Percentiles rank a stretch among this genome's conserved stretches.
These are phyloP conservation scores for Oxyscelio sp. DNA, from an alignment of 2,888 invertebrate genomes.

Conservation along the genomic window DNA sequence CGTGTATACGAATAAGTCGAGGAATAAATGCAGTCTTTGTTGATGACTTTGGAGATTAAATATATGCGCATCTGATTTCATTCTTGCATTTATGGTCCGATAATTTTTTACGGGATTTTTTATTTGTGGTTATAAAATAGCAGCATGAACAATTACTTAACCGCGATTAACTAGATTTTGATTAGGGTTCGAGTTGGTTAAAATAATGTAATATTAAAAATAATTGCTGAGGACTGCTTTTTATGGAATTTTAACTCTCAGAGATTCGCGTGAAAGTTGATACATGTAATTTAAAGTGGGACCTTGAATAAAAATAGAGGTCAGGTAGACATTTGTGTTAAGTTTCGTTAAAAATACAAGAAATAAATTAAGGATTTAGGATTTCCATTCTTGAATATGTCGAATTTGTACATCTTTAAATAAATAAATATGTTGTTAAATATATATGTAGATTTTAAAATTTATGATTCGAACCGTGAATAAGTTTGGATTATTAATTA, in stretches of 20 bases:
- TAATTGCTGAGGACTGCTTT: constrained; percentile 1
- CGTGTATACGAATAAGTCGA: constrained; percentile 22
- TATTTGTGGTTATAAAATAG: too few species aligned
- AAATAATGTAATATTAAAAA: constrained; percentile 18
- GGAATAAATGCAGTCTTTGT: constrained; percentile 41
- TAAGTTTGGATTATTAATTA: too few species aligned
- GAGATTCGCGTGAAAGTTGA: neutral
- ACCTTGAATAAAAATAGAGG: constrained; percentile 35
- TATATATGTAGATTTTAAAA: too few species aligned
- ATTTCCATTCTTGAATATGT: neutral
- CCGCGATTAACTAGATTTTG: too few species aligned
- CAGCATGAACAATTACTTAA: too few species aligned
- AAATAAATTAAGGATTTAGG: constrained; percentile 4
- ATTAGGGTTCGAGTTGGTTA: neutral
- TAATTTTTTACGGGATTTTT: constrained; percentile 34
- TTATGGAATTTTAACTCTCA: constrained; percentile 1
- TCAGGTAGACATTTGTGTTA: neutral
- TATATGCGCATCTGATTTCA: constrained; percentile 61
- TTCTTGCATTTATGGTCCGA: constrained; percentile 27
- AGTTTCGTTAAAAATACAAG: constrained; percentile 10
- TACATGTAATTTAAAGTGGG: constrained; percentile 26
- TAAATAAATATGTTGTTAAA: too few species aligned
- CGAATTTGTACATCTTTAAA: too few species aligned
- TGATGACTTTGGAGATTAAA: constrained; percentile 59
- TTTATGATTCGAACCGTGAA: too few species aligned